phyloP scores from a whole-genome alignment of 2,888 invertebrate species.

The Leptinotarsa rubiginosa region DNA sequence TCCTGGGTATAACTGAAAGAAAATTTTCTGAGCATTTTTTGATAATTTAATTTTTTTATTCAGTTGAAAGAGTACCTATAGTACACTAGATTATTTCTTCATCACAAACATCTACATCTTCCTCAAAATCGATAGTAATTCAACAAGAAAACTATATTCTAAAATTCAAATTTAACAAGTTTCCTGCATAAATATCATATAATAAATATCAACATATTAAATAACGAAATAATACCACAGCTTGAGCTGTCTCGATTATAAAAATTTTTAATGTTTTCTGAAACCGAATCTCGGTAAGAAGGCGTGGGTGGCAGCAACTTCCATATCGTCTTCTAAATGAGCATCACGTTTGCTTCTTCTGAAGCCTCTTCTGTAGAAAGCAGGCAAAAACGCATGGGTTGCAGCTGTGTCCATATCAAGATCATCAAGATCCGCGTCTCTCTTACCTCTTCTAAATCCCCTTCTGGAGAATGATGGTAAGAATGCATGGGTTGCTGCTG shows the following conservation, averaged over 20 bases:
- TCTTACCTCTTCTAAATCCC: constrained; percentile 34
- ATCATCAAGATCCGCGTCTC: constrained; percentile 32
- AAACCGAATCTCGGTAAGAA: neutral
- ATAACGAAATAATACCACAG: neutral
- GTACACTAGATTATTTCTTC: neutral
- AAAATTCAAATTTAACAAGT: neutral
- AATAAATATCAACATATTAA: constrained; percentile 13
- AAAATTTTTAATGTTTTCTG: neutral
- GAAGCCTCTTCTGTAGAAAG: constrained; percentile 3
- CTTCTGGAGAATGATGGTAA: constrained; percentile 39
- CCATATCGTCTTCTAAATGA: neutral
- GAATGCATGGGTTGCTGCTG: constrained; percentile 32
- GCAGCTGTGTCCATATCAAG: constrained; percentile 25
- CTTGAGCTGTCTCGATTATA: neutral
- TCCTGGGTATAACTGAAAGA: too few species aligned
- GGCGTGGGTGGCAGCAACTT: neutral
- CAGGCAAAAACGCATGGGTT: constrained; percentile 8
- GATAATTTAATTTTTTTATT: too few species aligned
- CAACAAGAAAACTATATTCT: constrained; percentile 1
- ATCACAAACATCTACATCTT: neutral
- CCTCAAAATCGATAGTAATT: neutral
- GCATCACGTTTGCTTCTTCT: neutral
- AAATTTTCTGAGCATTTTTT: too few species aligned
- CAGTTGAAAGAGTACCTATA: too few species aligned
- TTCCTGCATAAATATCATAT: neutral